Evolutionary conservation across 2,113 vertebrate species (phyloP).

Genomic region (Chionis minor): DNA sequence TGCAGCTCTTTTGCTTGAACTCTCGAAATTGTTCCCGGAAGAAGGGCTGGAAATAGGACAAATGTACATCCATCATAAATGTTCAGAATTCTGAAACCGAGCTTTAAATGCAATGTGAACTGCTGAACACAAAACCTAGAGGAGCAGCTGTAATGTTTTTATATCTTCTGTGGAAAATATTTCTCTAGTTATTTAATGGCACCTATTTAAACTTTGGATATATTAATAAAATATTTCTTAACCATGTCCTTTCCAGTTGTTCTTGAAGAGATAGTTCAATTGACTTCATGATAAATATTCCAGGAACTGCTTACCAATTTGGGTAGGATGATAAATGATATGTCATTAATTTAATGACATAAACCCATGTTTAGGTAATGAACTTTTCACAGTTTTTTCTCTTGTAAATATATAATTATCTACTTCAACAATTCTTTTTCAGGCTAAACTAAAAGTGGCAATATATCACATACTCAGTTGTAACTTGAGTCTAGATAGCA

Average conservation of each 20-base stretch:
- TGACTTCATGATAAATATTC: not conserved
- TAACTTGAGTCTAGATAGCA: not conserved
- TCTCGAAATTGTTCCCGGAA: not conserved
- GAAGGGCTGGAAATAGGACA: not conserved
- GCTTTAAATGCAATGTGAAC: not conserved
- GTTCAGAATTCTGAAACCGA: not conserved
- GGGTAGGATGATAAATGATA: not conserved
- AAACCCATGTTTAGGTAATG: not conserved
- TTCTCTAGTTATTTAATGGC: not conserved
- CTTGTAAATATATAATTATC: not conserved
- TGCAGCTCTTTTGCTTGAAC: slow-evolving; percentile 15
- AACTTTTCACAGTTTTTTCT: not conserved
- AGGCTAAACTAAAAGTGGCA: not conserved
- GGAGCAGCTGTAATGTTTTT: not conserved
- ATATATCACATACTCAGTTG: not conserved
- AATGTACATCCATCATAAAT: not conserved
- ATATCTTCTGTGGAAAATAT: not conserved
- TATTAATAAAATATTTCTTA: not conserved
- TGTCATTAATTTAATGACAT: not conserved
- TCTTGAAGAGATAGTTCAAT: not conserved
- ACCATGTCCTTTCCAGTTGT: not conserved
- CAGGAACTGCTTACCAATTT: not conserved
- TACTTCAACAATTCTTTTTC: not conserved
- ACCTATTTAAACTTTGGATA: not conserved
- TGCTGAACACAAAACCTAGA: not conserved